A percentile compares a stretch with the other conserved stretches of the same genome.
These are phyloP conservation scores for Leptinotarsa peninsularis DNA, from an alignment of 2,888 invertebrate species.

Conservation along the genomic window DNA sequence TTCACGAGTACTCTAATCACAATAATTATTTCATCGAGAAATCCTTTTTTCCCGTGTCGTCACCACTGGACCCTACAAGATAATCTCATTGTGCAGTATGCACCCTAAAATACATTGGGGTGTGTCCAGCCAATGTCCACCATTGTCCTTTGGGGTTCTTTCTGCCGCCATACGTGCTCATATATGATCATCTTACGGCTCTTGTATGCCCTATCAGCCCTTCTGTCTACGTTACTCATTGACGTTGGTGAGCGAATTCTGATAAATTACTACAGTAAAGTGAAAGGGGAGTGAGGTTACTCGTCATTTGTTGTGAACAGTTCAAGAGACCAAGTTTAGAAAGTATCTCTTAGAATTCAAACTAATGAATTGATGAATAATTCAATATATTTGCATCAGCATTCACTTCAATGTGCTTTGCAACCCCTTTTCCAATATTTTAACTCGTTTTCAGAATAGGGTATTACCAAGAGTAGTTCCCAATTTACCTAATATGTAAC, in stretches of 20 bases:
- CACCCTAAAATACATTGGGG: slow-evolving; percentile 56
- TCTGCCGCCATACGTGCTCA: slow-evolving; percentile 42
- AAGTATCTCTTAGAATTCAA: too few relatives aligned
- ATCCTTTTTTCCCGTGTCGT: neutral
- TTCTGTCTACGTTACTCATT: slow-evolving; percentile 43
- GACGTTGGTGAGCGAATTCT: slow-evolving; percentile 41
- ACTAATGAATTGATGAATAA: too few relatives aligned
- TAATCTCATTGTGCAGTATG: slow-evolving; percentile 53
- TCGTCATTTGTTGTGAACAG: neutral
- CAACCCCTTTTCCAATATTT: too few relatives aligned
- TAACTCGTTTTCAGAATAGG: too few relatives aligned
- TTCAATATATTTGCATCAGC: too few relatives aligned
- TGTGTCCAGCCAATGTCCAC: slow-evolving; percentile 60
- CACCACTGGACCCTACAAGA: slow-evolving; percentile 31
- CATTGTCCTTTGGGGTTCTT: slow-evolving; percentile 52
- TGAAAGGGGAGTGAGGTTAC: neutral
- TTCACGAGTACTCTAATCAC: too few relatives aligned
- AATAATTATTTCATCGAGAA: neutral
- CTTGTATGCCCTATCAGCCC: slow-evolving; percentile 35
- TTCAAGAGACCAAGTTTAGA: neutral
- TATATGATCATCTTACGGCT: slow-evolving; percentile 33
- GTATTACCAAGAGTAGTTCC: too few relatives aligned
- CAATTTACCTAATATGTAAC: too few relatives aligned
- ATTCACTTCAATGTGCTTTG: too few relatives aligned
- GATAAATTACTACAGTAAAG: slow-evolving; percentile 27